Percentiles rank a stretch among this genome's conserved stretches.
These are phyloP conservation scores for Trilocha varians DNA, from an alignment of 2,888 invertebrate genomes.

Conservation along the genomic window DNA sequence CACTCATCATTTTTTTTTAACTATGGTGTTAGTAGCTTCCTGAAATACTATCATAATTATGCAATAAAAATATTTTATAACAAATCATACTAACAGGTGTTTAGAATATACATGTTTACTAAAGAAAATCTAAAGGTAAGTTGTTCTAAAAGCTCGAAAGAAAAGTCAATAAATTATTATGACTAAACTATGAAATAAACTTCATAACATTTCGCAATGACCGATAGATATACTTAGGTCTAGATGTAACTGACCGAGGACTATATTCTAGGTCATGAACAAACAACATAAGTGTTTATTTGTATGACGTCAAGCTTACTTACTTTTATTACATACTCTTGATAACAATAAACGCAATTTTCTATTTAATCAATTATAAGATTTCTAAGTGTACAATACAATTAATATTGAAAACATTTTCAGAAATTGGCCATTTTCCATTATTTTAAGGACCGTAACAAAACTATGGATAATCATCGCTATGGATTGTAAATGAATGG, in stretches of 20 bases:
- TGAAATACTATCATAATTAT: no score
- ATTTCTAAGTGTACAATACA: background rate
- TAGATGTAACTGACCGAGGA: slow-evolving; percentile 2
- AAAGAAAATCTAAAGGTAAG: no score
- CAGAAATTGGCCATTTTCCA: no score
- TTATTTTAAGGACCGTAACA: no score
- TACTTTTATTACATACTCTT: background rate
- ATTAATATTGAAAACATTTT: no score
- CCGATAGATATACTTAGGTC: background rate
- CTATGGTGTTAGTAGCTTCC: no score
- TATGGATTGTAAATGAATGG: no score
- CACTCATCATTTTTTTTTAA: no score
- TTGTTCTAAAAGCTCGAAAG: background rate
- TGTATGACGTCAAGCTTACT: background rate
- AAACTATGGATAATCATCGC: no score
- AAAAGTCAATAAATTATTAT: background rate
- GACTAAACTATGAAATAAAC: background rate
- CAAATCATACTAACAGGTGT: no score
- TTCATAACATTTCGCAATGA: background rate
- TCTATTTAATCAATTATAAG: background rate
- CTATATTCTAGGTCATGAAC: slow-evolving; percentile 11
- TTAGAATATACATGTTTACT: no score
- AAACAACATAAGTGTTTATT: slow-evolving; percentile 13
- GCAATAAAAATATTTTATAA: no score
- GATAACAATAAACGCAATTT: background rate